phyloP scores from a whole-genome alignment of 2,113 vertebrate genomes.

The Heterotis niloticus region DNA sequence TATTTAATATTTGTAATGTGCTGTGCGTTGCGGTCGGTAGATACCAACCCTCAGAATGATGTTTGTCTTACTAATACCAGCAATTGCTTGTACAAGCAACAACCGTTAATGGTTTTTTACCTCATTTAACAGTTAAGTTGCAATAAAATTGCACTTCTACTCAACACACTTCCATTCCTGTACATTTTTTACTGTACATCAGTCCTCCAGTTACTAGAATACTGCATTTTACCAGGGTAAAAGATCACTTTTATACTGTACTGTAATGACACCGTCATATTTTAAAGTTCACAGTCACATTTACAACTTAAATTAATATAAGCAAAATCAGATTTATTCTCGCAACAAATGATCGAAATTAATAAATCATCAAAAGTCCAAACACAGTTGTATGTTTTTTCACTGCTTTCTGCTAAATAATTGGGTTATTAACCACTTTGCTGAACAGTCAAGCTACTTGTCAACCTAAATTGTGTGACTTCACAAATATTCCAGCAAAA shows the following conservation, averaged over 20 bases:
- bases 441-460: slow-evolving; percentile 1
- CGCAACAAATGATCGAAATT: neutral
- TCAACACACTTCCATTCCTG: neutral
- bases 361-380: slow-evolving; percentile 1
- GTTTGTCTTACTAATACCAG: neutral
- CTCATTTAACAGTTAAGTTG: too few relatives aligned
- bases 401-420: slow-evolving; percentile 2
- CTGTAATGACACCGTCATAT: too few relatives aligned
- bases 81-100: too few relatives aligned
- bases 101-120: too few relatives aligned
- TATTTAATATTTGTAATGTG: too few relatives aligned
- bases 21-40: neutral
- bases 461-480: slow-evolving; percentile 1
- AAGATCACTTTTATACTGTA: too few relatives aligned
- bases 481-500: slow-evolving; percentile 48
- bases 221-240: too few relatives aligned
- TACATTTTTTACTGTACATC: slow-evolving; percentile 23
- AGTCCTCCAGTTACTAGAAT: too few relatives aligned
- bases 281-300: neutral
- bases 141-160: too few relatives aligned
- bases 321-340: too few relatives aligned
- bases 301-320: too few relatives aligned
- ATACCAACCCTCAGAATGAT: slow-evolving; percentile 12
- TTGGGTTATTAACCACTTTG: neutral
- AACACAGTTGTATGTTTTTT: neutral